Conservation (phyloP, 2,888 invertebrate species). For the Trisateles emortualis region DNA sequence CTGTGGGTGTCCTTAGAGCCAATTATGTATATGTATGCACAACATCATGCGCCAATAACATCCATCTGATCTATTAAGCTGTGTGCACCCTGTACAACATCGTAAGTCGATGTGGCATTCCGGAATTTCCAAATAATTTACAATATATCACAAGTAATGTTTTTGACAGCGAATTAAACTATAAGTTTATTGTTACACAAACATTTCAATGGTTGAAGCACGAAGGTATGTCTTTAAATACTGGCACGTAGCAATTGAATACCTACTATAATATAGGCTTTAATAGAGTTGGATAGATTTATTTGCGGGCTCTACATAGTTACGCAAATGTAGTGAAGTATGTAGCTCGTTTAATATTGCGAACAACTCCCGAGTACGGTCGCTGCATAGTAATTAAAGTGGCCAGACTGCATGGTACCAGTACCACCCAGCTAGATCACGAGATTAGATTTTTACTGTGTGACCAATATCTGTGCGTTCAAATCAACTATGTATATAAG, state of each 20-base stretch:
- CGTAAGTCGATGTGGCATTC: neutral
- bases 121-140: neutral
- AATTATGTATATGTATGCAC: neutral
- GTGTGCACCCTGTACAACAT: neutral
- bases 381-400: constrained; percentile 20
- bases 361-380: constrained; percentile 12
- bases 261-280: too few relatives aligned
- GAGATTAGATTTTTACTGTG: constrained; percentile 11
- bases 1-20: neutral
- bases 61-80: neutral
- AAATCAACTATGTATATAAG: neutral
- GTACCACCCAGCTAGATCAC: constrained; percentile 18
- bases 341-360: constrained; percentile 10
- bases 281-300: constrained; percentile 1
- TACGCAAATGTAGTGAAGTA: constrained; percentile 14
- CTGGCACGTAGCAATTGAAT: neutral
- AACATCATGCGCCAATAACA: neutral
- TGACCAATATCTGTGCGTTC: neutral
- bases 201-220: neutral
- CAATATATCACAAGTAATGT: neutral
- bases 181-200: too few relatives aligned
- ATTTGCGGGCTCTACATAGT: constrained; percentile 12
- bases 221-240: too few relatives aligned
- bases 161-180: too few relatives aligned
- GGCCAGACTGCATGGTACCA: constrained; percentile 23